Conservation (phyloP, 2,113 vertebrate species). For the Corythornis madagascariensis region DNA sequence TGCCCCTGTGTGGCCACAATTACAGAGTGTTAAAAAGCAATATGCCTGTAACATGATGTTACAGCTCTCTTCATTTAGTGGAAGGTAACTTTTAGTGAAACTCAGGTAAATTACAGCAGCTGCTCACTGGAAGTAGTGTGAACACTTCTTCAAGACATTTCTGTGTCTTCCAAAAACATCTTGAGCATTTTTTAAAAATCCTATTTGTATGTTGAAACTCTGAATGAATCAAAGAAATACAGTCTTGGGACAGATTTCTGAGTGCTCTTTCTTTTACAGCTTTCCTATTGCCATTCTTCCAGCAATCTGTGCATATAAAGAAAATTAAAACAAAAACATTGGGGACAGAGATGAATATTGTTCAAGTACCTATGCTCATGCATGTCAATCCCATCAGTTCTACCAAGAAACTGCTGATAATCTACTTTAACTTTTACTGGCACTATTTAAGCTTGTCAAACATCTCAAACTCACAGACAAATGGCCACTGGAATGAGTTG, state of each 20-base stretch:
- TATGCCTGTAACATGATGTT: not conserved
- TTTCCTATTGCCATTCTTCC: not conserved
- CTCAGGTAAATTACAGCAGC: not conserved
- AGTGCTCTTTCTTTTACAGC: not conserved
- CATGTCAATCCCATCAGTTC: not conserved
- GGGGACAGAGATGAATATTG: not conserved
- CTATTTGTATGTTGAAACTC: not conserved
- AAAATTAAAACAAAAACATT: not conserved
- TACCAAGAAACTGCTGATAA: not conserved
- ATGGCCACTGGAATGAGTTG: not conserved
- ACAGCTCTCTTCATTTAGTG: not conserved
- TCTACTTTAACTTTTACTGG: not conserved
- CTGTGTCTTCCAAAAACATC: not conserved
- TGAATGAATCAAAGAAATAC: not conserved
- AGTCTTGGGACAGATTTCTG: not conserved
- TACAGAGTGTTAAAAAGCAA: accelerated
- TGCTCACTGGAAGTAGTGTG: not conserved
- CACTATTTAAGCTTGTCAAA: not conserved
- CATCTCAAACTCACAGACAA: not conserved
- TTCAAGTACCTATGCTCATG: not conserved
- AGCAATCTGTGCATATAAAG: not conserved
- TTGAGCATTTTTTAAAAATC: not conserved
- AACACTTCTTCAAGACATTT: not conserved
- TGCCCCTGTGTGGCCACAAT: slow-evolving; percentile 14
- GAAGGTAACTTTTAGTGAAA: not conserved